Evolutionary conservation across 2,113 vertebrate species (phyloP).

Genomic region (Oncorhynchus clarkii): DNA sequence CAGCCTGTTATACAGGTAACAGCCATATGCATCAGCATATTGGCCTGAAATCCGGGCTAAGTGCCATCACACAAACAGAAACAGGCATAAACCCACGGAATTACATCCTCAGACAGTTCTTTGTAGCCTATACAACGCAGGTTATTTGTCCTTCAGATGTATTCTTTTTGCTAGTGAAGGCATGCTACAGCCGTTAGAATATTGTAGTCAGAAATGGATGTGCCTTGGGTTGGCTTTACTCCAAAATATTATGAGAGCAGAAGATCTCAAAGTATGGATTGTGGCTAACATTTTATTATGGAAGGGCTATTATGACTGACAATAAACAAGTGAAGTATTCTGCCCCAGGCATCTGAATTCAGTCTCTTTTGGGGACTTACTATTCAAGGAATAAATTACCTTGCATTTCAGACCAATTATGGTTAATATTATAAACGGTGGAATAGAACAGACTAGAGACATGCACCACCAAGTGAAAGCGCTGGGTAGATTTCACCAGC

Average conservation of each 20-base stretch:
- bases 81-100: conserved; percentile 5
- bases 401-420: background rate
- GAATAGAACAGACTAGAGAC: conserved; percentile 4
- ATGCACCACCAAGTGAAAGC: conserved; percentile 20
- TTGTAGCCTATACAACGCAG: background rate
- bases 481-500: conserved; percentile 13
- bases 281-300: background rate
- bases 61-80: conserved; percentile 43
- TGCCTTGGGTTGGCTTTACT: background rate
- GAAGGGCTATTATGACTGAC: background rate
- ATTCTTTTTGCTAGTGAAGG: background rate
- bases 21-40: conserved; percentile 33
- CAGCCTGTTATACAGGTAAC: conserved; percentile 44
- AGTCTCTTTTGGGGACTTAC: background rate
- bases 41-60: conserved; percentile 14
- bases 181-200: background rate
- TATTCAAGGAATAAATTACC: conserved; percentile 36
- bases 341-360: conserved; percentile 1
- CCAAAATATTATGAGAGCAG: background rate
- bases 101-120: background rate
- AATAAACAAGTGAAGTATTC: background rate
- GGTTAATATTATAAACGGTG: background rate
- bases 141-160: background rate
- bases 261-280: background rate
- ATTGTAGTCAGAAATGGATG: background rate